Evolutionary conservation across 1,140 invertebrate genomes (phyloP), one percentile per base, ranked within the genome.

Genomic region (Papilio xuthus): DNA sequence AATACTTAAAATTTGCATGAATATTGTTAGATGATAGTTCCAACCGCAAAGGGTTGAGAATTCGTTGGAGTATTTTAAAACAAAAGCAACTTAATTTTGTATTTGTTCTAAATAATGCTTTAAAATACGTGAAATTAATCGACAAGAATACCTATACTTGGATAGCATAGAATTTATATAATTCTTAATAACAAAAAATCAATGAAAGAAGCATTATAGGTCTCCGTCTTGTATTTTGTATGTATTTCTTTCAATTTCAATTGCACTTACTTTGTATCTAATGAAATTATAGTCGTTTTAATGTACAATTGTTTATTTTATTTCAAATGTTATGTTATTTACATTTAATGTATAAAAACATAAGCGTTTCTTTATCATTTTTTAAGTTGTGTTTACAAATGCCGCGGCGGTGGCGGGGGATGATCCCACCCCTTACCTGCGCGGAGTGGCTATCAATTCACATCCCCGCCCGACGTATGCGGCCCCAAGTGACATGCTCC

Each of bases 1-100:
- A 90, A 90, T 85, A 88, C 86, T 91, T 87, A 84, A 80, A 84
- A 89, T 90, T 91, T 89, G 84, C 88, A 90, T 89, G 87, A 81
- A 86, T 88, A 90, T 91, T 85, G 73, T 81, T 78, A 82, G 78
- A 69, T 81, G 81, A 83, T 84, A 47, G n/a, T 13, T 32, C n/a
- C n/a, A 18, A 50, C 71, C 42, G 42, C 71, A 73, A 47, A 73
- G 42, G 71, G 71, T 44, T 67, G 26, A 67, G 26, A 12, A 47
- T 18, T 26, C n/a, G 20, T 13, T 67, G 26, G 60, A 50, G 12
- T 12, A 67, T 28, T 67, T 67, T 67, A 67, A 26, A 50, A 42
- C 69, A 71, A 20, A 20, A 41, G 69, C 18, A 32, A 4, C 26
- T 32, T 69, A 12, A 10, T 44, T 53, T 53, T 53, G 9, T 9